A percentile compares a stretch with the other conserved stretches of the same genome.
These are phyloP conservation scores for Zaprionus camerounensis DNA, from an alignment of 1,140 invertebrate genomes.

Conservation along the genomic window DNA sequence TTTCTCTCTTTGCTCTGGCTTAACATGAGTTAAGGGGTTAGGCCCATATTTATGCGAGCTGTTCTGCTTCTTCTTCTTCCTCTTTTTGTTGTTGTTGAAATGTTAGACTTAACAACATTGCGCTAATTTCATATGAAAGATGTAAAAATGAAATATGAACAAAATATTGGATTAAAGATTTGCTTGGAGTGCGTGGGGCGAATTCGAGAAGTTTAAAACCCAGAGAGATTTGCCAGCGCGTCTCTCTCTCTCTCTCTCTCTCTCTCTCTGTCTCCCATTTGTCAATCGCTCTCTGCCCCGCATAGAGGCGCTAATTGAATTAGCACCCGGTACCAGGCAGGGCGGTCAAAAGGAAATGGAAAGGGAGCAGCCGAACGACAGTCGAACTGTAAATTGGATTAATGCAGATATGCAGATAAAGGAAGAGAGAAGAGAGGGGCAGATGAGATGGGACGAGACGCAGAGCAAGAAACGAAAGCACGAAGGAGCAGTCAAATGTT, in stretches of 20 bases:
- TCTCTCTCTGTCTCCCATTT: background rate
- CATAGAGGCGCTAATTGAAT: slow-evolving; percentile 65
- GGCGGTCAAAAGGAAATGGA: background rate
- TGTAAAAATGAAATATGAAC: background rate
- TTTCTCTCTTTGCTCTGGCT: background rate
- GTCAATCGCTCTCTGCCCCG: slow-evolving; percentile 10
- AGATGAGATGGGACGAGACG: background rate
- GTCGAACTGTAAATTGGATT: slow-evolving; percentile 69
- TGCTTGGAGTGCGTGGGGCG: background rate
- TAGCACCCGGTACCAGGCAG: slow-evolving; percentile 43
- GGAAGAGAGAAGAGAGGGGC: slow-evolving; percentile 10
- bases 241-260: background rate
- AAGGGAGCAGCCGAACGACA: slow-evolving; percentile 30
- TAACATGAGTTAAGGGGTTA: slow-evolving; percentile 8
- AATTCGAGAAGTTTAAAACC: background rate
- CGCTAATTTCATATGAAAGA: slow-evolving; percentile 34
- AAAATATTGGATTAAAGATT: slow-evolving; percentile 15
- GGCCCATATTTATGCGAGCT: slow-evolving; percentile 20
- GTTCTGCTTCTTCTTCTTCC: slow-evolving; percentile 1
- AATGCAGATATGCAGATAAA: slow-evolving; percentile 53
- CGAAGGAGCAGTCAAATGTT: slow-evolving; percentile 18
- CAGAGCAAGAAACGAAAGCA: background rate
- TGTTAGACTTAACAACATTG: slow-evolving; percentile 37
- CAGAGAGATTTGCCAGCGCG: background rate
- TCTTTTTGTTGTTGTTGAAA: slow-evolving; percentile 20